phyloP scores from a whole-genome alignment of 2,888 invertebrate genomes.

The Scaptodrosophila latifasciaeformis region DNA sequence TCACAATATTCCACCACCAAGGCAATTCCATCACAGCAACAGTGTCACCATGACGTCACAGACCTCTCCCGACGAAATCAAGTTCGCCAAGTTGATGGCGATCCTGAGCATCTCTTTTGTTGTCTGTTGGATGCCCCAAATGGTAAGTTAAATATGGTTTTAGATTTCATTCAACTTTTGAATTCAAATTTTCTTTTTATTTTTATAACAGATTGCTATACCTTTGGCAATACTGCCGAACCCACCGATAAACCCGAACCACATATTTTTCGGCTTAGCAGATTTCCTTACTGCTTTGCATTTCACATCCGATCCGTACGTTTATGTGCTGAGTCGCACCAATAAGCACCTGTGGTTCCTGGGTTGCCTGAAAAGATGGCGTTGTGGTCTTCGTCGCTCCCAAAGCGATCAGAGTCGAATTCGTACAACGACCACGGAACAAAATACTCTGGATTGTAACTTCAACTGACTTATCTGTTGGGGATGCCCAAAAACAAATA shows the following conservation, averaged over 20 bases:
- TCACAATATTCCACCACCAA: conserved; percentile 35
- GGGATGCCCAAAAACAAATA: no score
- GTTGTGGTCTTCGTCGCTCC: conserved; percentile 69
- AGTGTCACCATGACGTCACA: conserved; percentile 65
- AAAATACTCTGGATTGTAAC: conserved; percentile 71
- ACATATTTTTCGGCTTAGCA: conserved; percentile 77
- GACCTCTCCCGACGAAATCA: conserved; percentile 84
- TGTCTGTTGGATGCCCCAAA: conserved; percentile 91
- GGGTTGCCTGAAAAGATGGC: conserved; percentile 71
- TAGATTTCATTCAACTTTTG: background rate
- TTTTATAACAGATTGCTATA: conserved; percentile 79
- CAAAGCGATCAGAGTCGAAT: conserved; percentile 73
- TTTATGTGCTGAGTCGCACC: conserved; percentile 85
- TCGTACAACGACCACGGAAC: conserved; percentile 71
- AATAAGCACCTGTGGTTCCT: conserved; percentile 73
- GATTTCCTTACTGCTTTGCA: conserved; percentile 87
- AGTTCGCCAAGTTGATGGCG: conserved; percentile 90
- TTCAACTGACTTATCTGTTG: conserved; percentile 46
- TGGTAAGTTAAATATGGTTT: conserved; percentile 78
- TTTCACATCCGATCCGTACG: conserved; percentile 88
- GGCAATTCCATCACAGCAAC: conserved; percentile 67
- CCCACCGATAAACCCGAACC: conserved; percentile 56
- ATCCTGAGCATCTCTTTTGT: conserved; percentile 88
- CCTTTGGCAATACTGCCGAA: conserved; percentile 76
- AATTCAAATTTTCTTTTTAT: background rate